Conservation (phyloP, 2,888 invertebrate species). For the Drosophila ustulata region DNA sequence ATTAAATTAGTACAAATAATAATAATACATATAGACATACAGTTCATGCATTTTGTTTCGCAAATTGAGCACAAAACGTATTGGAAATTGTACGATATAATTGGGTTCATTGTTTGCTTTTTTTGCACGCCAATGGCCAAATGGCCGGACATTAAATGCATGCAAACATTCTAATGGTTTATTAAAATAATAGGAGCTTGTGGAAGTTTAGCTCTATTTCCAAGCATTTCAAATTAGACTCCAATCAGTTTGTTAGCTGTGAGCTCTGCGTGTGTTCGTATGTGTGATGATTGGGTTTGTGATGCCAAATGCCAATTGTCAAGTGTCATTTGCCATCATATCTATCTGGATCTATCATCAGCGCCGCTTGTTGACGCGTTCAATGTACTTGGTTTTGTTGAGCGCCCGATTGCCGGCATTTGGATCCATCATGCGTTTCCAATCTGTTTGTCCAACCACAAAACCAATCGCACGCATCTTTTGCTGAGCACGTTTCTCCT, state of each 20-base stretch:
- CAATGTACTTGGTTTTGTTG: constrained; percentile 97
- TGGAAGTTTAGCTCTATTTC: background rate
- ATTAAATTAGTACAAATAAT: constrained; percentile 17
- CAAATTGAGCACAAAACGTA: constrained; percentile 13
- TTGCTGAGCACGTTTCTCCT: constrained; percentile 95
- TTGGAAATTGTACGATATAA: constrained; percentile 10
- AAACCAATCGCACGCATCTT: constrained; percentile 98
- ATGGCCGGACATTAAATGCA: constrained; percentile 30
- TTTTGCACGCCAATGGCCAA: constrained; percentile 29
- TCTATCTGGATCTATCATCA: constrained; percentile 11
- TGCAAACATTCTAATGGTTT: constrained; percentile 21
- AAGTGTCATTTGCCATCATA: background rate
- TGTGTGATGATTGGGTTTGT: background rate
- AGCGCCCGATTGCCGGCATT: constrained; percentile 94
- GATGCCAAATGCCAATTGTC: background rate
- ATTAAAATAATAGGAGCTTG: constrained; percentile 5
- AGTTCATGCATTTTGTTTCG: constrained; percentile 5
- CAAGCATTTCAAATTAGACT: constrained; percentile 7
- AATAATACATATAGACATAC: constrained; percentile 10
- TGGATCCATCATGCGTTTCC: constrained; percentile 97
- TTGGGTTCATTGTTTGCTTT: constrained; percentile 1
- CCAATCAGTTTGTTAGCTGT: background rate
- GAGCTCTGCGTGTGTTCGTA: background rate
- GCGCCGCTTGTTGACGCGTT: constrained; percentile 86
- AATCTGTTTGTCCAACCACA: constrained; percentile 98